Evolutionary conservation across 2,797 vertebrate species (phyloP), one percentile per base, ranked within the genome.

Genomic region (Amniataba percoides): DNA sequence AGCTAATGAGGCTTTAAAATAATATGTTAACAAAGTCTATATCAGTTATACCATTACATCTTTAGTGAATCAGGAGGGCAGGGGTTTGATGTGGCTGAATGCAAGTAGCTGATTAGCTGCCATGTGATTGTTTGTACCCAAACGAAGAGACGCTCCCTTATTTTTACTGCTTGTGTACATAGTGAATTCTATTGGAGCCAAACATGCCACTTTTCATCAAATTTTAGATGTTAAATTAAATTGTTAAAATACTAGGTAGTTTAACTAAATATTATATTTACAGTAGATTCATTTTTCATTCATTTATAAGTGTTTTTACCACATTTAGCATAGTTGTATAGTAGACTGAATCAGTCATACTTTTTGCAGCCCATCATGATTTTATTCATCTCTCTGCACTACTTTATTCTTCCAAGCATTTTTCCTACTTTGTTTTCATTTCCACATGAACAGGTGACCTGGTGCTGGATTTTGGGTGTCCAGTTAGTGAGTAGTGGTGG

Each of bases 401-500:
- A 3, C 13, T 36, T 52, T 15, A 43, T 34, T 43, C 16, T 11
- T n/a, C 1, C 19, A n/a, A 53, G 13, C 14, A 9, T 23, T 57
- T 55, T 34, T 51, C 45, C 19, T 4, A 5, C 21, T 49, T 21
- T 49, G 10, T 31, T 39, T 49, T 7, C 27, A 31, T 49, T 46
- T 36, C 16, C 18, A 52, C 45, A 14, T 27, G 46, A 68, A 23
- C 36, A n/a, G 19, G 10, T 48, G 39, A 21, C 25, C 23, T 8
- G 34, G 19, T 31, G 5, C 13, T n/a, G 36, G 56, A 63, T 61
- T 49, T 42, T 57, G 42, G 63, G 39, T 23, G 53, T 77, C 71
- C 53, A 31, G 52, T 73, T 51, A 52, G 5, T 45, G 65, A 60
- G 52, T 52, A 70, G 42, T 23, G 72, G 66, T 76, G 74, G 80